Percentiles rank a stretch among this genome's conserved stretches.
phyloP scores from a whole-genome alignment of 2,113 vertebrate genomes.

The Oryzias javanicus region DNA sequence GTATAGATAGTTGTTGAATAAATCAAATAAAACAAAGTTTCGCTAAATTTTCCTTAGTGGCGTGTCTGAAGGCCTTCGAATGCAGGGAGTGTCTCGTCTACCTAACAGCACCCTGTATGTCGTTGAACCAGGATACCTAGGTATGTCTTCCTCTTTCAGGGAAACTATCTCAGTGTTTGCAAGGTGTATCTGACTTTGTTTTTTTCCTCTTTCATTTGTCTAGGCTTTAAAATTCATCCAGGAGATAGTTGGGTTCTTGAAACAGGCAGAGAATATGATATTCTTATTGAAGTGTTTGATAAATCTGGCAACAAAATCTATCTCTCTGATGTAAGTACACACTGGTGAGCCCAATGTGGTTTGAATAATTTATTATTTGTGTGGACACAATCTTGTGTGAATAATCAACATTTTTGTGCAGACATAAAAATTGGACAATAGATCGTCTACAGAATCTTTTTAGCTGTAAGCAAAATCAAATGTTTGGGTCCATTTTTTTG shows the following conservation, averaged over 20 bases:
- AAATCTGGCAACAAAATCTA: constrained; percentile 89
- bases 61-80: constrained; percentile 78
- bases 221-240: constrained; percentile 89
- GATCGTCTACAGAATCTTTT: not conserved
- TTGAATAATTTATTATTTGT: not conserved
- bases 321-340: constrained; percentile 88
- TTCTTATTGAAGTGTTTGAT: constrained; percentile 89
- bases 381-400: too few relatives aligned
- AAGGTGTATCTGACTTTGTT: not conserved
- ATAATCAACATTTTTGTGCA: too few relatives aligned
- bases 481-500: constrained; percentile 12
- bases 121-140: constrained; percentile 89
- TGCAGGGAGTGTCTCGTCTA: constrained; percentile 90
- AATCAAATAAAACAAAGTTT: not conserved
- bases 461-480: not conserved
- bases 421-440: not conserved
- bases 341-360: not conserved
- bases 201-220: constrained; percentile 15
- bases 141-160: constrained; percentile 66
- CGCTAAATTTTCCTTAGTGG: constrained; percentile 71
- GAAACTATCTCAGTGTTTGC: not conserved
- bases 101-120: constrained; percentile 93
- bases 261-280: constrained; percentile 82
- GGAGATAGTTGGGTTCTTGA: constrained; percentile 94
- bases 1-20: not conserved